phyloP scores from a whole-genome alignment of 2,888 invertebrate species.

The Pristionchus mayeri region DNA sequence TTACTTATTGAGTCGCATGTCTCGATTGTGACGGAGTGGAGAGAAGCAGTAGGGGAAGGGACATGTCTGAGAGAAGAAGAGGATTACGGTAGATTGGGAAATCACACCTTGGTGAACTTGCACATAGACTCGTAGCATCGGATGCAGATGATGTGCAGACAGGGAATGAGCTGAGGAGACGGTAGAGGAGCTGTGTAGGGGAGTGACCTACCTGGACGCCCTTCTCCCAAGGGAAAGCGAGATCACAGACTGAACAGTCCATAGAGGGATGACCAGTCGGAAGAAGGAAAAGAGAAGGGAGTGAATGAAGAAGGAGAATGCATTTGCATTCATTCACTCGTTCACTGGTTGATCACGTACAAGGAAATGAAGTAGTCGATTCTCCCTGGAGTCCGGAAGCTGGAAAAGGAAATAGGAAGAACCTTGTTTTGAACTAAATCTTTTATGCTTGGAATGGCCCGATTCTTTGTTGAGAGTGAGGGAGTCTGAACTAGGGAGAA shows the following conservation, averaged over 20 bases:
- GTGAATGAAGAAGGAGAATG: no score
- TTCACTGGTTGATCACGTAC: no score
- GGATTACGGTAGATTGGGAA: not conserved
- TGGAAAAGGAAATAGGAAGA: not conserved
- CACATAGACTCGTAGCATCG: conserved; percentile 24
- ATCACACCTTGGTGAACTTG: conserved; percentile 26
- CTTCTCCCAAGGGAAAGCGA: no score
- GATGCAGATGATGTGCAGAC: no score
- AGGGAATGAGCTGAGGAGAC: no score
- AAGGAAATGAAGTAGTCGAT: no score
- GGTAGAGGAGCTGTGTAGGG: no score
- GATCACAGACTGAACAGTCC: no score
- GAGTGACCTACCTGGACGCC: no score
- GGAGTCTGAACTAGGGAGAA: not conserved
- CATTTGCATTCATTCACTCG: no score
- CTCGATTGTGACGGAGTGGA: conserved; percentile 31
- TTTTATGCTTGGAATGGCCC: conserved; percentile 9
- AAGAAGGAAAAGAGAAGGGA: no score
- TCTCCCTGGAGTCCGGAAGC: not conserved
- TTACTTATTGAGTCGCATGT: conserved; percentile 36
- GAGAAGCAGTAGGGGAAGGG: conserved; percentile 46
- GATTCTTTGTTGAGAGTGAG: not conserved
- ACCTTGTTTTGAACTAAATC: not conserved
- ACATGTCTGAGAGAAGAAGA: conserved; percentile 3
- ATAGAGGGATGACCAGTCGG: no score